Evolutionary conservation across 2,113 vertebrate species (phyloP).

Genomic region (Cnemophilus loriae): DNA sequence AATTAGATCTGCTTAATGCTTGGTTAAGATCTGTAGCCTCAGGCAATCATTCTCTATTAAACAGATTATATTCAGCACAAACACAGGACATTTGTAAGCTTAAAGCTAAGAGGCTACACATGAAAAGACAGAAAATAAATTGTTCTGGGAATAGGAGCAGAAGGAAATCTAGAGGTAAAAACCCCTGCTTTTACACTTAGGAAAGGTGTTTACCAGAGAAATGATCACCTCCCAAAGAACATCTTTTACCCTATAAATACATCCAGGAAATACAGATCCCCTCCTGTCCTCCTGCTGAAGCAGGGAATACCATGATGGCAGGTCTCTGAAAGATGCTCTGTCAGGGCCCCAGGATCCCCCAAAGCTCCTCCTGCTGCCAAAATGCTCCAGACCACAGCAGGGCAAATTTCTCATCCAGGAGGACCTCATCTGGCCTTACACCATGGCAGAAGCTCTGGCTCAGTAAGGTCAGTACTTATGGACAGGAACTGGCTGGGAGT

Average conservation of each 20-base stretch:
- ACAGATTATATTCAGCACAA: slow-evolving; percentile 7
- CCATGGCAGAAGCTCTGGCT: not conserved
- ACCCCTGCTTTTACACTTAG: rapidly evolving
- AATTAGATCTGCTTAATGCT: not conserved
- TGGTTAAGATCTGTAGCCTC: slow-evolving; percentile 10
- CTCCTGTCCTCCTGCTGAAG: not conserved
- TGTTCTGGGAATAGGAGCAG: not conserved
- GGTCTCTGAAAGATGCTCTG: not conserved
- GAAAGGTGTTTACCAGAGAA: not conserved
- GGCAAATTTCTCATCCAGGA: not conserved
- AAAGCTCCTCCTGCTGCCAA: not conserved
- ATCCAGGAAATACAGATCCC: not conserved
- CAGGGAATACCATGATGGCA: not conserved
- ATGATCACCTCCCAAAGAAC: not conserved
- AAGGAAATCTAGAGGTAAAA: not conserved
- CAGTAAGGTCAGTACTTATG: not conserved
- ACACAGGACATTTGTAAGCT: not conserved
- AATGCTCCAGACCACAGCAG: not conserved
- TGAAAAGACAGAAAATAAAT: slow-evolving; percentile 15
- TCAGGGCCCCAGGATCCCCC: not conserved
- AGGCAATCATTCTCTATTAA: slow-evolving; percentile 25
- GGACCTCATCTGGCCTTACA: not conserved
- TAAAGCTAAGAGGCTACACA: not conserved
- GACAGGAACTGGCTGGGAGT: not conserved
- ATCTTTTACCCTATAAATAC: not conserved